These are phyloP conservation scores for Trichonephila clavata DNA, from an alignment of 1,140 invertebrate genomes.

Conservation along the genomic window DNA sequence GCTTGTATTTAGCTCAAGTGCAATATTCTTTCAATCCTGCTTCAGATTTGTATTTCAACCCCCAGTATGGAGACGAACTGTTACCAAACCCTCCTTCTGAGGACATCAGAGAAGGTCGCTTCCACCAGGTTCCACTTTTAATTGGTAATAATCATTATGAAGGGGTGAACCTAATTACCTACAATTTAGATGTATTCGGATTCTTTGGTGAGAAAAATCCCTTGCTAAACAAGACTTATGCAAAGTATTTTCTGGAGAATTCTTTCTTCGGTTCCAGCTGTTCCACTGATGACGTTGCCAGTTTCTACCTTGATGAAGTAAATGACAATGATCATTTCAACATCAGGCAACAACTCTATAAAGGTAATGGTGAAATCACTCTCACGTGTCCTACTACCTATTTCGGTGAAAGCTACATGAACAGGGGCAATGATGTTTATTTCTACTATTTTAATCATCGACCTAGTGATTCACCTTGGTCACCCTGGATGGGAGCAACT, in stretches of 20 bases:
- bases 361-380: neutral
- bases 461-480: constrained; percentile 37
- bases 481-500: constrained; percentile 69
- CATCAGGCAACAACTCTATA: neutral
- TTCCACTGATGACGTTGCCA: neutral
- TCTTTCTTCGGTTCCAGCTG: neutral
- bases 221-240: neutral
- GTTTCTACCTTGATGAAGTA: neutral
- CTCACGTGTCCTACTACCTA: neutral
- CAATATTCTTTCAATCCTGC: neutral
- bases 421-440: constrained; percentile 63
- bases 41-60: neutral
- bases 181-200: neutral
- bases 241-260: neutral
- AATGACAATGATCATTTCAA: neutral
- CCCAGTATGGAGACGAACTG: neutral
- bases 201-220: neutral
- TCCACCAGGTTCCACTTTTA: neutral
- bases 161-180: neutral
- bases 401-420: neutral
- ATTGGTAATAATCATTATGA: neutral
- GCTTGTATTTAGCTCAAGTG: neutral
- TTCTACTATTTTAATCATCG: constrained; percentile 77
- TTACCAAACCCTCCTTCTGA: neutral
- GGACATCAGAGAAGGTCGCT: neutral